Evolutionary conservation across 1,140 invertebrate species (phyloP), one percentile per base, ranked within the genome.

Genomic region (Achroia grisella): DNA sequence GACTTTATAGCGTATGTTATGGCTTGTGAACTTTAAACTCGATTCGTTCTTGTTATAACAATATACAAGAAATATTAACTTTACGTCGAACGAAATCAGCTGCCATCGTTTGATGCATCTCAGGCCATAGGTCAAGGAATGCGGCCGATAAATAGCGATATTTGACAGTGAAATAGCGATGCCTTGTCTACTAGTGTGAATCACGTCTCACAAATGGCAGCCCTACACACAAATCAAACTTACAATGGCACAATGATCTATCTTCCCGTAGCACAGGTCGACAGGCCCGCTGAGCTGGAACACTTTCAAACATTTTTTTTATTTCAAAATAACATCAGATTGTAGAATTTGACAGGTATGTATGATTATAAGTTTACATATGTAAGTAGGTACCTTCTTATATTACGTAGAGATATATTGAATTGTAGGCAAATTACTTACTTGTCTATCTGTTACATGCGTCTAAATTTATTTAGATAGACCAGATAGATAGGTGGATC

Each of bases 81-180:
- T 30, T 39, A 44, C 46, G 42, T 52, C 48, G 17, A 29, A 40
- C 12, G 42, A 46, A 48, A 54, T 70, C 60, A 53, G 62, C 50
- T 60, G 52, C 49, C 53, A 56, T 42, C 45, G 53, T 51, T 60
- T 53, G 57, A 58, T 68, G 66, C 64, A 67, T 68, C 62, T 48
- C 43, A 33, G 72, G 65, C 39, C 71, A 68, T 23, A 63, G 74
- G 74, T 72, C 71, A 72, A 65, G 64, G 61, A 75, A 73, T 73
- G 73, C 62, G 60, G 56, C 66, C 65, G 73, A 80, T 80, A 77
- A 76, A 74, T 60, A 68, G 59, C 59, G 56, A 72, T 66, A 76
- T 76, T 76, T 78, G 74, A 81, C 74, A 81, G 71, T 78, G 71
- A 81, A 78, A 77, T 74, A 76, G 61, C 62, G 55, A 57, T 58